These are phyloP conservation scores for Hiodon alosoides DNA, from an alignment of 2,113 vertebrate genomes.

Conservation along the genomic window DNA sequence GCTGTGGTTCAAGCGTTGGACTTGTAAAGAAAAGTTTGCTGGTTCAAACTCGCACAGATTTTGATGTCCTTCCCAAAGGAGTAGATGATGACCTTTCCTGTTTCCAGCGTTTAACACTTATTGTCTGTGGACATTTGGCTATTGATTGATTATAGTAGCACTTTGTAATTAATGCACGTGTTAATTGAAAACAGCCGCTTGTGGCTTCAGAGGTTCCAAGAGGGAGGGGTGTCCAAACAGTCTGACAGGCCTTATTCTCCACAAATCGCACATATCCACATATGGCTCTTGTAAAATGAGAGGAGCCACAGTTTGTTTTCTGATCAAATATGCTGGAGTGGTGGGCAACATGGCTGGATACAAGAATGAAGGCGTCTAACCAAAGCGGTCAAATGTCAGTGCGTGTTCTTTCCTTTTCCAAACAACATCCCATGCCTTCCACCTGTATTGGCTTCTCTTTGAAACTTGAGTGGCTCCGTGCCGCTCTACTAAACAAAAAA, in stretches of 20 bases:
- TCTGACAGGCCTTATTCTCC: not conserved
- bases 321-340: too few species aligned
- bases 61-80: slow-evolving; percentile 14
- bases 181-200: slow-evolving; percentile 57
- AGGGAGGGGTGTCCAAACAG: not conserved
- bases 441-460: too few species aligned
- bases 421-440: too few species aligned
- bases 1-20: too few species aligned
- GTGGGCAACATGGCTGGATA: too few species aligned
- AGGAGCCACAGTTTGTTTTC: too few species aligned
- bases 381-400: slow-evolving; percentile 35
- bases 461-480: slow-evolving; percentile 28
- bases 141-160: slow-evolving; percentile 60
- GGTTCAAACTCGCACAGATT: not conserved
- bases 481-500: slow-evolving; percentile 27
- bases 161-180: slow-evolving; percentile 60
- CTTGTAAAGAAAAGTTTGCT: too few species aligned
- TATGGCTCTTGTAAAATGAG: too few species aligned
- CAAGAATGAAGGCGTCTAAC: too few species aligned
- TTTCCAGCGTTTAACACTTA: slow-evolving; percentile 39
- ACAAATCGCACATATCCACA: too few species aligned
- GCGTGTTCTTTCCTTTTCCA: slow-evolving; percentile 18
- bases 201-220: slow-evolving; percentile 29
- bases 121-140: slow-evolving; percentile 51
- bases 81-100: slow-evolving; percentile 24